A percentile compares a stretch with the other conserved stretches of the same genome.
phyloP scores from a whole-genome alignment of 92 coral and sea anemone genomes.

The Paragorgia papillata region DNA sequence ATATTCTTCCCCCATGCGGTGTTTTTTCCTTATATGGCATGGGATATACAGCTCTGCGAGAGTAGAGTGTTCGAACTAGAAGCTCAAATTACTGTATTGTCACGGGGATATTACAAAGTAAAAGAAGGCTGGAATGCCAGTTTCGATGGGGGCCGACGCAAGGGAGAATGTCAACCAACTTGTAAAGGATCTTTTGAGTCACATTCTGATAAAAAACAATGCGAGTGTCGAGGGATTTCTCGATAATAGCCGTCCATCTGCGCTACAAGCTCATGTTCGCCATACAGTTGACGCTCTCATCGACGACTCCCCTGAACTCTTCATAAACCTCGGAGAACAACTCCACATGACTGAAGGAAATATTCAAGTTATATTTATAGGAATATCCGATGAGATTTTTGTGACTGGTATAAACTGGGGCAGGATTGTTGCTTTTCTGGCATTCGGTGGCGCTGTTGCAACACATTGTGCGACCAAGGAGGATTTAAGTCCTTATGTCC shows the following conservation, averaged over 20 bases:
- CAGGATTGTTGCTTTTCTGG: constrained; percentile 95
- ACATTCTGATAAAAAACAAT: constrained; percentile 75
- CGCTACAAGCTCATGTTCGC: constrained; percentile 70
- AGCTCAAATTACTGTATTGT: too few relatives aligned
- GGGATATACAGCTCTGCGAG: too few relatives aligned
- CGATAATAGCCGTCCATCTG: constrained; percentile 57
- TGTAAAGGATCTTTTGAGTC: constrained; percentile 78
- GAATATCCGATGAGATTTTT: constrained; percentile 94
- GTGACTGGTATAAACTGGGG: constrained; percentile 99
- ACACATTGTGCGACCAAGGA: constrained; percentile 84
- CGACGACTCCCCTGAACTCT: constrained; percentile 73
- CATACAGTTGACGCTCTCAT: constrained; percentile 86
- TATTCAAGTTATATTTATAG: constrained; percentile 85
- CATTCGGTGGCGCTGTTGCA: constrained; percentile 92
- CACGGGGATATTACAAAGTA: too few relatives aligned
- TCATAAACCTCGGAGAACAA: constrained; percentile 94
- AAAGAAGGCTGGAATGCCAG: not conserved
- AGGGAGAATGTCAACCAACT: constrained; percentile 18
- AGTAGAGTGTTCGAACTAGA: too few relatives aligned
- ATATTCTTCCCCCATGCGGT: too few relatives aligned
- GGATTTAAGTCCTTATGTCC: constrained; percentile 67
- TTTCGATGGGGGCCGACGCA: constrained; percentile 5
- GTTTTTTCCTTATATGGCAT: too few relatives aligned
- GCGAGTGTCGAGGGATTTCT: constrained; percentile 68
- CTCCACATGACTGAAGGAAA: constrained; percentile 82